Evolutionary conservation across 2,797 vertebrate genomes (phyloP).

Genomic region (Furcifer pardalis): DNA sequence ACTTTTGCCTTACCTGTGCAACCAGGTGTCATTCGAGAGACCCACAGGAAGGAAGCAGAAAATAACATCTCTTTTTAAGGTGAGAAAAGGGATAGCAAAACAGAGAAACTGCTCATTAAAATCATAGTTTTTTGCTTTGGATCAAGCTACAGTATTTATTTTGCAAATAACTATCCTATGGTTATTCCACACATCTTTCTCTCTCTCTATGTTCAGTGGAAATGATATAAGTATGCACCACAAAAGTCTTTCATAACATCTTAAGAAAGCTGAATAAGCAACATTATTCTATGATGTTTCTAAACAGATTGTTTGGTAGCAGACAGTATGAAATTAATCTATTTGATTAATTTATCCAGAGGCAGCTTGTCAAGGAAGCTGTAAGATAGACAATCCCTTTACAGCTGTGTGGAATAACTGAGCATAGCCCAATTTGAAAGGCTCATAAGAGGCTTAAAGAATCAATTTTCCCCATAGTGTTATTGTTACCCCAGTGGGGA

Average conservation of each 20-base stretch:
- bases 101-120: not conserved
- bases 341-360: slow-evolving; percentile 26
- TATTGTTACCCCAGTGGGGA: slow-evolving; percentile 30
- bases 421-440: slow-evolving; percentile 29
- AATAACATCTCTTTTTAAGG: not conserved
- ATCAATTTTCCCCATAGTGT: slow-evolving; percentile 36
- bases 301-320: slow-evolving; percentile 7
- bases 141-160: slow-evolving; percentile 3
- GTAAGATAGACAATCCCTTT: slow-evolving; percentile 21
- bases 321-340: slow-evolving; percentile 25
- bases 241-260: not conserved
- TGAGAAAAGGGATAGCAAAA: not conserved
- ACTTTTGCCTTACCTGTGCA: not conserved
- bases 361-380: slow-evolving; percentile 21
- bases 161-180: not conserved
- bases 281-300: slow-evolving; percentile 3
- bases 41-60: not conserved
- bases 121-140: not conserved
- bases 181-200: not conserved
- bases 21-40: not conserved
- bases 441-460: slow-evolving; percentile 37
- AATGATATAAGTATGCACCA: not conserved
- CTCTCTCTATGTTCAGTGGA: not conserved
- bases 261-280: slow-evolving; percentile 32
- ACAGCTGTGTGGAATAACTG: slow-evolving; percentile 22